A percentile compares a stretch with the other conserved stretches of the same genome.
phyloP scores from a whole-genome alignment of 2,797 vertebrate species.

The Acropternis orthonyx region DNA sequence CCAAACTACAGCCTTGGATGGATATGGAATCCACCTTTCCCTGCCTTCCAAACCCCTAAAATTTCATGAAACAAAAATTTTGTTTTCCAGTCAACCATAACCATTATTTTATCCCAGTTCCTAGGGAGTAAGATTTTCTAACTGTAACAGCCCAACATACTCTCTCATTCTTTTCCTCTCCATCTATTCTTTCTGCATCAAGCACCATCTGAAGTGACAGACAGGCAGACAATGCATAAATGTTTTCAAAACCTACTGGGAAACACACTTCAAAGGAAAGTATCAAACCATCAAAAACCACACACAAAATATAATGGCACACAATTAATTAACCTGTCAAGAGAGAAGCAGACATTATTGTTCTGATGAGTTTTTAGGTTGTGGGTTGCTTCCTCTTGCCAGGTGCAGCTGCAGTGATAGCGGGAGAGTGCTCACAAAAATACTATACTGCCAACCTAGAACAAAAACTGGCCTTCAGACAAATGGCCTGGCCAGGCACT shows the following conservation, averaged over 20 bases:
- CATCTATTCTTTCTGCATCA: background rate
- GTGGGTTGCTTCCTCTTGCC: background rate
- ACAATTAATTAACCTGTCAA: constrained; percentile 57
- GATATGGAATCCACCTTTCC: background rate
- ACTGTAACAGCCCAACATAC: background rate
- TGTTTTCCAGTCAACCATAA: background rate
- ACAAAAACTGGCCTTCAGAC: constrained; percentile 21
- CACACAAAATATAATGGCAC: constrained; percentile 29
- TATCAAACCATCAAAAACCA: constrained; percentile 24
- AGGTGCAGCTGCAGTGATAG: constrained; percentile 32
- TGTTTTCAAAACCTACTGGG: constrained; percentile 9
- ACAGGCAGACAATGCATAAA: constrained; percentile 47
- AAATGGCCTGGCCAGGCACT: background rate
- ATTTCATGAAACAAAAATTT: background rate
- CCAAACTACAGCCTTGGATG: background rate
- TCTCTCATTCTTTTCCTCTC: background rate
- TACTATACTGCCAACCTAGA: background rate
- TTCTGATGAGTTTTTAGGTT: constrained; percentile 25
- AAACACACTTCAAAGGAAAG: constrained; percentile 7
- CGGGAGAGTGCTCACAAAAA: background rate
- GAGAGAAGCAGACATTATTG: constrained; percentile 24
- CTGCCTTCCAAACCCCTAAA: background rate
- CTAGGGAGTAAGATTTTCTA: background rate
- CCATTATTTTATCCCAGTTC: background rate
- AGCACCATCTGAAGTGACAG: background rate